A percentile compares a stretch with the other conserved stretches of the same genome.
Conservation (phyloP, 2,888 invertebrate genomes). For the Eudemis profundana region DNA sequence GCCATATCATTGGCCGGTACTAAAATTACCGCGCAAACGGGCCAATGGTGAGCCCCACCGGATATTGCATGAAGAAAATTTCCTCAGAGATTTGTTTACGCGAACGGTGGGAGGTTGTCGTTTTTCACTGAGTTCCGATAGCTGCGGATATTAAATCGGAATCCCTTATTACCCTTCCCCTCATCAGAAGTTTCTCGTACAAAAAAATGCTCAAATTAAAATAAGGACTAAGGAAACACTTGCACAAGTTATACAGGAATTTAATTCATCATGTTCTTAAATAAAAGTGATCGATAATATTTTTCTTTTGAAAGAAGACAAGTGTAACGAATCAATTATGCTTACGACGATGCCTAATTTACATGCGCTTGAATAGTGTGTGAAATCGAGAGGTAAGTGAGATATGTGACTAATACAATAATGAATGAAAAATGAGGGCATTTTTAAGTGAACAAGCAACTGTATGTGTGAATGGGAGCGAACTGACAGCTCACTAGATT, state of each 20-base stretch:
- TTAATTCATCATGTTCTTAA: constrained; percentile 46
- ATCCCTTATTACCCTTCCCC: constrained; percentile 49
- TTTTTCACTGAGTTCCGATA: constrained; percentile 59
- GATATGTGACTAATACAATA: constrained; percentile 31
- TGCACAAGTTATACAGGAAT: constrained; percentile 19
- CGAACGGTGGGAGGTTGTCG: constrained; percentile 66
- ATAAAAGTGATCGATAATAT: constrained; percentile 61
- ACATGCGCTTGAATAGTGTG: constrained; percentile 34
- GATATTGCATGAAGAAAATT: constrained; percentile 79
- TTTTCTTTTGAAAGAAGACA: constrained; percentile 51
- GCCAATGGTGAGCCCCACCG: constrained; percentile 69
- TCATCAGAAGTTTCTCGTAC: neutral
- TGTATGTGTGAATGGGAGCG: constrained; percentile 29
- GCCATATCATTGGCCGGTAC: constrained; percentile 59
- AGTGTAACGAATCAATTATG: constrained; percentile 48
- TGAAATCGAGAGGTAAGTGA: constrained; percentile 36
- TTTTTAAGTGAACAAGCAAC: constrained; percentile 36
- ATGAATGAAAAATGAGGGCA: constrained; percentile 40
- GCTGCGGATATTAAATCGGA: constrained; percentile 73
- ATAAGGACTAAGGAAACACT: constrained; percentile 5
- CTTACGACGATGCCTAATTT: constrained; percentile 40
- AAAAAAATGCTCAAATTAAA: constrained; percentile 11
- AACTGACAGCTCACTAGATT: constrained; percentile 42
- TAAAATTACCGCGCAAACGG: constrained; percentile 68
- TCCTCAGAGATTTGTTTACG: constrained; percentile 82